Evolutionary conservation across 1,140 invertebrate genomes (phyloP).

Genomic region (Thaumatotibia leucotreta): DNA sequence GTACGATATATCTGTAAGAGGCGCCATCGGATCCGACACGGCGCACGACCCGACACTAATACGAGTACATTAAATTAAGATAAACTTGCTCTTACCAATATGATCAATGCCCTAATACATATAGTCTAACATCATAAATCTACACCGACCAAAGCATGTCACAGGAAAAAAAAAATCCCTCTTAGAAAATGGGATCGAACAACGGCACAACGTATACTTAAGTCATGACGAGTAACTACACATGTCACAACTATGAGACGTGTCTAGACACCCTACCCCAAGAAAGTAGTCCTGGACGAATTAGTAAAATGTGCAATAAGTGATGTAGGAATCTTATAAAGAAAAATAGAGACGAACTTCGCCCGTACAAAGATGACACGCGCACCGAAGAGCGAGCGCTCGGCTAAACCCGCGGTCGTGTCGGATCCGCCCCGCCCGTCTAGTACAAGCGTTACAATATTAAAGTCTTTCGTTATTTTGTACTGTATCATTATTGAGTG

Average conservation of each 20-base stretch:
- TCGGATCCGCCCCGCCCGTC: conserved; percentile 4
- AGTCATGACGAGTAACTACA: background rate
- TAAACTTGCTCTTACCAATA: background rate
- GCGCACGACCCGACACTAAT: background rate
- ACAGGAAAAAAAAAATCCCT: background rate
- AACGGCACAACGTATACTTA: background rate
- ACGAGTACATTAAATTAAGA: background rate
- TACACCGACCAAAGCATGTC: background rate
- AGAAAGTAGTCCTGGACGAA: background rate
- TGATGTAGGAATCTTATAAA: background rate
- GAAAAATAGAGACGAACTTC: background rate
- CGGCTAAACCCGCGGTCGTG: background rate
- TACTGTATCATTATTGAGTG: conserved; percentile 65
- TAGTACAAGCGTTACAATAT: conserved; percentile 21
- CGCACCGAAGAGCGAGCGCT: background rate
- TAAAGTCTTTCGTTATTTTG: conserved; percentile 52
- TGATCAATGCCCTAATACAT: background rate
- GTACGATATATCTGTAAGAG: conserved; percentile 6
- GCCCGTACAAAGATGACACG: background rate
- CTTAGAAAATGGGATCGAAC: background rate
- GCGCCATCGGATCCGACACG: background rate
- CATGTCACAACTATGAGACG: background rate
- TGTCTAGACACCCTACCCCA: background rate
- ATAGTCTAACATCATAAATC: background rate
- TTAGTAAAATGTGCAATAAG: background rate